Evolutionary conservation across 2,888 invertebrate species (phyloP), one percentile per base, ranked within the genome.

Genomic region (Ophion slaviceki): DNA sequence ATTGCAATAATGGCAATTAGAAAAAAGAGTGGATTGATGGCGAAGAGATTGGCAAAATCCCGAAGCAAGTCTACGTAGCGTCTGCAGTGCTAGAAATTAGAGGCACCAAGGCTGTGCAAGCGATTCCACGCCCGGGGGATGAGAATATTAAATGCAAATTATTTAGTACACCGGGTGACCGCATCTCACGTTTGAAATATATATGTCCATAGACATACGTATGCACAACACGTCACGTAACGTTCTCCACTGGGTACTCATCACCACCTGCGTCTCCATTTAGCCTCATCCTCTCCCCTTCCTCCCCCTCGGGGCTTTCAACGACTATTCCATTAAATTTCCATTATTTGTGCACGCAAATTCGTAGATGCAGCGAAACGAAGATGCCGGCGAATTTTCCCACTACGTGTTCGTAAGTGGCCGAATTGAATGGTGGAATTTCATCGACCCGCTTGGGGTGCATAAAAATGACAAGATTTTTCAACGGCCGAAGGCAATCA

Each of bases 81-180:
- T 47, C 40, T 66, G 32, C 14, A 53, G 74, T 36, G 67, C 40
- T 61, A 61, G 68, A 81, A 61, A 36, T n/a, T 71, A 66, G 28
- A 66, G 57, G 72, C 59, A 70, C 47, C 59, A 17, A 59, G 72
- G 66, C 66, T 64, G 61, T 61, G 45, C 59, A 40, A 17, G 66
- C 62, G 20, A 32, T 28, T 67, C 47, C 28, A 80, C 62, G 68
- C 80, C 36, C 20, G 47, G 47, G 80, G 74, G 74, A 80, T 75
- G 64, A 77, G 80, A 84, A 84, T 80, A 71, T 80, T 84, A 75
- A 75, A 84, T 80, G 84, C 84, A 80, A 84, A 84, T 84, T 84
- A 80, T 84, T 84, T 84, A 80, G 75, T 72, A 76, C 64, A 68
- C 80, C 66, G 71, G 77, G 77, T 78, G 77, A 82, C 82, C 77